Base-by-base conservation (phyloP, 2,113 vertebrate genomes). In the Psettodes erumei region DNA sequence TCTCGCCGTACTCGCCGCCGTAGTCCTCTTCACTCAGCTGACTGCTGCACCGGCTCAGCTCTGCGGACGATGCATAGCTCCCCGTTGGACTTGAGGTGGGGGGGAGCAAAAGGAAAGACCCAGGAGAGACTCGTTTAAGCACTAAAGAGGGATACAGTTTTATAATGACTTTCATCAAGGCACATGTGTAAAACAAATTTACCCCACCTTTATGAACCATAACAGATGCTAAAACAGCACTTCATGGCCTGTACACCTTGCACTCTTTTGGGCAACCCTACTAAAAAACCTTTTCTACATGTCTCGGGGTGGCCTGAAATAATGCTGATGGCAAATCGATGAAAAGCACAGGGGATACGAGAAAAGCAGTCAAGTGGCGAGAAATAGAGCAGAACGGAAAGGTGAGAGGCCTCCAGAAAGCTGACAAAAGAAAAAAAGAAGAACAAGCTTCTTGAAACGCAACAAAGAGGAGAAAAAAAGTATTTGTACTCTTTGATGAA, bases 11-110 rank as follows among this genome's bases (percentile, higher is more conserved):
- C 38, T 92, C 96, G 0, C 90, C 94, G 6, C 94, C 95, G 0
- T 97, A 97, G 73, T 90, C 92, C 85, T 98, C 97, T 81, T 98
- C 98, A 0, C 97, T 99, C 83, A 99, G 93, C 93, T 98, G 97
- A 13, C 97, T 98, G 90, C 97, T 98, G 76, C 96, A 97, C 15
- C 94, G 96, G 85, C 97, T 99, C 85, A 99, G 92, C 89, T 99
- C 98, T 0, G 94, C 98, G 0, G 97, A 98, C 0, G 98, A 99
- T 0, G 96, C 98, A 0, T 98, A 99, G 78, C 97, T 98, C 53
- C 97, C 97, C 0, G 96, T 95, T 79, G 98, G 98, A 90, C 98
- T 99, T 89, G n/a, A 63, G 10, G 27, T 32, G 32, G 53, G 16
- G 5, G 13, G 16, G 47, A 10, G 3, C 4, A 23, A 4, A 21